These are phyloP conservation scores for Agonopterix subpropinquella DNA, from an alignment of 2,888 invertebrate genomes.

Conservation along the genomic window DNA sequence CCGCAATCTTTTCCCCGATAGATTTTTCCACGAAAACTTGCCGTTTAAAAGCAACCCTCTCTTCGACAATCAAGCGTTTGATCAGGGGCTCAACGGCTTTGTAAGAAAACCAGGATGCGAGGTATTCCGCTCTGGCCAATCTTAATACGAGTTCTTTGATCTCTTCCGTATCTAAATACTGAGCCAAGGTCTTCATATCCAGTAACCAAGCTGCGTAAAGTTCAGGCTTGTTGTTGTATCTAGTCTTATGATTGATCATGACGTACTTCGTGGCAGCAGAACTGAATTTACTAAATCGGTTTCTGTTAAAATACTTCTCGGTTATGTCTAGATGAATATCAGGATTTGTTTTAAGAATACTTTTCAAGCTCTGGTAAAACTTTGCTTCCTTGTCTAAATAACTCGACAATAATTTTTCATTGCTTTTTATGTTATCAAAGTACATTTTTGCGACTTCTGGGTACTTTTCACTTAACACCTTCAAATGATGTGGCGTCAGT, in stretches of 20 bases:
- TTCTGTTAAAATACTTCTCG: conserved; percentile 17
- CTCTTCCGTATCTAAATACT: conserved; percentile 16
- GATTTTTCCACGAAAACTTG: conserved; percentile 28
- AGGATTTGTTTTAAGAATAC: conserved; percentile 13
- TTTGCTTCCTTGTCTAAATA: conserved; percentile 20
- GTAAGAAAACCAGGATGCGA: conserved; percentile 17
- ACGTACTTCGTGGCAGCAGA: conserved; percentile 17
- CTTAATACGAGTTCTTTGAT: conserved; percentile 18
- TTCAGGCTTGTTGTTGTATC: conserved; percentile 21
- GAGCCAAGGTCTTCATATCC: conserved; percentile 16
- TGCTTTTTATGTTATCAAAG: conserved; percentile 29
- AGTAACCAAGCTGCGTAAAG: conserved; percentile 20
- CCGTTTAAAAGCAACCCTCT: conserved; percentile 19
- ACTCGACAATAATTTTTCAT: conserved; percentile 16
- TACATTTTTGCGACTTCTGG: conserved; percentile 33
- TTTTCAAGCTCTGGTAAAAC: conserved; percentile 16
- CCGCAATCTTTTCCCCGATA: conserved; percentile 14
- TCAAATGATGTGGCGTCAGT: conserved; percentile 32
- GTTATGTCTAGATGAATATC: conserved; percentile 19
- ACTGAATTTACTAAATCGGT: conserved; percentile 11
- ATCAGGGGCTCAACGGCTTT: conserved; percentile 22
- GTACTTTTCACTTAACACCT: conserved; percentile 36
- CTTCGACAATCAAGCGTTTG: conserved; percentile 17
- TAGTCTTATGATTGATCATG: conserved; percentile 16
- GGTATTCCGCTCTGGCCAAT: conserved; percentile 20